Percentiles rank a stretch among this genome's conserved stretches.
phyloP scores from a whole-genome alignment of 2,113 vertebrate species.

The Poeciliopsis retropinna region DNA sequence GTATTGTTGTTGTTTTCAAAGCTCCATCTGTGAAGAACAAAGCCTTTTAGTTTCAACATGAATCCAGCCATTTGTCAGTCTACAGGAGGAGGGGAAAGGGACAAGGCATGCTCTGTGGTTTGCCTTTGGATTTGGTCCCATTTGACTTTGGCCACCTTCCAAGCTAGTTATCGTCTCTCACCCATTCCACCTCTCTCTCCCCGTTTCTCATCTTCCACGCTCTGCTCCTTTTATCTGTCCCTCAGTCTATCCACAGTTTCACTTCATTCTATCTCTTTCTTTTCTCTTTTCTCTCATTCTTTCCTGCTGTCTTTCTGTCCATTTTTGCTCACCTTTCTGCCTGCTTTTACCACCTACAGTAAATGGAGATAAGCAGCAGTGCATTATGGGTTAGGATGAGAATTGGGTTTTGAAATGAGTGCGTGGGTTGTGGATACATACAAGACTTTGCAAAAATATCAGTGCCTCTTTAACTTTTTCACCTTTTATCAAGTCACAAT shows the following conservation, averaged over 20 bases:
- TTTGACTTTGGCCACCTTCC: conserved; percentile 64
- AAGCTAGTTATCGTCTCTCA: conserved; percentile 69
- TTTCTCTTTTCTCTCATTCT: background rate
- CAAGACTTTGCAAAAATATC: background rate
- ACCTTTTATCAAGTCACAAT: background rate
- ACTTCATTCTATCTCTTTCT: conserved; percentile 26
- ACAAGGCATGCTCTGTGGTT: conserved; percentile 75
- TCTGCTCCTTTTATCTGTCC: conserved; percentile 61
- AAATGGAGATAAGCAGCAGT: conserved; percentile 51
- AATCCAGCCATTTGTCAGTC: conserved; percentile 73
- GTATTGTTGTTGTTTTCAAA: conserved; percentile 79
- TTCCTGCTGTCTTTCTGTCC: background rate
- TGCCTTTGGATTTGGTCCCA: conserved; percentile 64
- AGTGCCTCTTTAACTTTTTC: background rate
- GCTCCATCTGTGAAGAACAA: conserved; percentile 76
- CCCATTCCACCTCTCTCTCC: conserved; percentile 52
- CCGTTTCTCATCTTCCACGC: conserved; percentile 69
- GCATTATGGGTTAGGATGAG: conserved; percentile 42
- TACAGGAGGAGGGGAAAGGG: conserved; percentile 56
- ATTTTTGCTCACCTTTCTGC: background rate
- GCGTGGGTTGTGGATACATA: conserved; percentile 15
- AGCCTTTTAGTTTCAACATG: conserved; percentile 78
- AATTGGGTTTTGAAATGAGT: conserved; percentile 30
- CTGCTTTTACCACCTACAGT: conserved; percentile 11
- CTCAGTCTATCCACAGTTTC: conserved; percentile 49